Evolutionary conservation across 2,113 vertebrate species (phyloP), one percentile per base, ranked within the genome.

Genomic region (Seriola aureovittata): DNA sequence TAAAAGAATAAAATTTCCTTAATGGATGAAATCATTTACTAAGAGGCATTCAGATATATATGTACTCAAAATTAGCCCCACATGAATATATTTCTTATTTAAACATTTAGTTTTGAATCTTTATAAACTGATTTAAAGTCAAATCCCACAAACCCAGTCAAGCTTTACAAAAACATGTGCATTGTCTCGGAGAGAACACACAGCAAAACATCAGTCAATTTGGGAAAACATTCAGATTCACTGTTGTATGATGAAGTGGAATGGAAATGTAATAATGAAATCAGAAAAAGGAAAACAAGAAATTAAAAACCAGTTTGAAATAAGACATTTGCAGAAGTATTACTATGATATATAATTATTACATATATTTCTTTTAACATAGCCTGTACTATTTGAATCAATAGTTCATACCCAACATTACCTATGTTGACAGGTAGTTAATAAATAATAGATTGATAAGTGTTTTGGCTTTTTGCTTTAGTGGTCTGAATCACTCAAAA

Each of bases 401-500:
- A n/a, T 62, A 52, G 32, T 34, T 58, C 65, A 25, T 46, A 62
- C 21, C 67, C 54, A 54, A 23, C 62, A 78, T 83, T 55, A 83
- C 68, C 79, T 83, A 71, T 60, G 34, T 48, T 89, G 80, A 85
- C 80, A 77, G 50, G 52, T 77, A 67, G 58, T 89, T 88, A 76
- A 92, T 88, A 85, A 88, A 85, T 90, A 91, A 88, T 86, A 17
- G 74, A 79, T 81, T 68, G 48, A 84, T 86, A 84, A 71, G 69
- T 65, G 36, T 74, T 86, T 80, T 59, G 59, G 21, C 54, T 85
- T 84, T 88, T 86, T 78, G 38, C 85, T 87, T 85, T 78, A 81
- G 69, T 87, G 74, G 64, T 66, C 67, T 85, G 62, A 91, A 91
- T 90, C 63, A 71, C 44, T 62, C 32, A 17, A 67, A 88, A 92